These are phyloP conservation scores for Mirza zaza DNA, from an alignment of 2,113 vertebrate species.

Conservation along the genomic window DNA sequence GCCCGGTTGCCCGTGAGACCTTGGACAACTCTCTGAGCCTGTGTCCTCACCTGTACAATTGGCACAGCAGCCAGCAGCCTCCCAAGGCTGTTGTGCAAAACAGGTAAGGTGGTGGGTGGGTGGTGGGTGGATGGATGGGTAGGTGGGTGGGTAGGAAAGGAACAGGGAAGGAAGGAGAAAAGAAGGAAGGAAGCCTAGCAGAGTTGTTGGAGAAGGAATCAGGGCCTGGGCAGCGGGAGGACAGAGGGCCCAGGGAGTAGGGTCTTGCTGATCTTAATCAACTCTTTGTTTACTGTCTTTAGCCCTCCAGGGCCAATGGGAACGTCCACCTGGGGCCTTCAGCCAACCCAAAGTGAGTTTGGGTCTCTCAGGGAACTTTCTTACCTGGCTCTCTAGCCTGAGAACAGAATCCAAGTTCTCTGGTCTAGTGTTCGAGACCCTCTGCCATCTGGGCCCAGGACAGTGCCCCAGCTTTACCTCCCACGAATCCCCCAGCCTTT, in stretches of 20 bases:
- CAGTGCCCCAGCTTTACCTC: background rate
- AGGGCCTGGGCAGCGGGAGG: background rate
- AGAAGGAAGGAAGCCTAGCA: background rate
- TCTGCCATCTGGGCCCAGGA: background rate
- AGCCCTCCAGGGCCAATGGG: slow-evolving; percentile 82
- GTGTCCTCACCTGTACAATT: background rate
- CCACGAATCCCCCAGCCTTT: background rate
- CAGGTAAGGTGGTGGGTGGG: background rate
- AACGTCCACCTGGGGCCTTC: slow-evolving; percentile 97
- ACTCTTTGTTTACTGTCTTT: slow-evolving; percentile 56
- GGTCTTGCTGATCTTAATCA: background rate
- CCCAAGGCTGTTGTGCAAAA: background rate
- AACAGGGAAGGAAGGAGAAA: background rate
- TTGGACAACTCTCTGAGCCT: background rate
- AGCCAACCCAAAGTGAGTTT: slow-evolving; percentile 97
- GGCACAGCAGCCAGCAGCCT: background rate
- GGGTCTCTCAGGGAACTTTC: background rate
- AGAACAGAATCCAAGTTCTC: slow-evolving; percentile 22
- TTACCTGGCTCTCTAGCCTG: background rate
- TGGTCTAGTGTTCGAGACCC: background rate
- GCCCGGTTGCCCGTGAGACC: background rate
- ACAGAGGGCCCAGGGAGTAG: too few relatives aligned
- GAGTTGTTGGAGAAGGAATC: background rate
- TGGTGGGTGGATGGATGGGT: background rate
- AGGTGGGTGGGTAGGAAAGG: too few relatives aligned